These are phyloP conservation scores for Seriola rivoliana DNA, from an alignment of 2,113 vertebrate genomes.

Conservation along the genomic window DNA sequence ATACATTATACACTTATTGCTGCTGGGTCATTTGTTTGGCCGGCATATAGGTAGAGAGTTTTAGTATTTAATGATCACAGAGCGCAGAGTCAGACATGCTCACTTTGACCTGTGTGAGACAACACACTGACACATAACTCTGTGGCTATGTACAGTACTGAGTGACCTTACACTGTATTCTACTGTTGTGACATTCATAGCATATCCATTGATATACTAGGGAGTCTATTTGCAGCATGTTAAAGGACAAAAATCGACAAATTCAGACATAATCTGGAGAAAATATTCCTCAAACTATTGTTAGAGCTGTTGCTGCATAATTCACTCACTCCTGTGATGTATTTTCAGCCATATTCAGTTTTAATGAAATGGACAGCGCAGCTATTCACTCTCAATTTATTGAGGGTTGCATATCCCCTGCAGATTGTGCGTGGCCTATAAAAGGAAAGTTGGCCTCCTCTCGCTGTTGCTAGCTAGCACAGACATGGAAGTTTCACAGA, in stretches of 20 bases:
- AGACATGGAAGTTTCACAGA: conserved; percentile 25
- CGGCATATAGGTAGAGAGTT: conserved; percentile 21
- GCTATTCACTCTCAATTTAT: conserved; percentile 42
- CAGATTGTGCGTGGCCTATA: conserved; percentile 37
- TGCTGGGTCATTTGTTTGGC: conserved; percentile 18
- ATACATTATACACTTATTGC: conserved; percentile 40
- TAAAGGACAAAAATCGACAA: not conserved
- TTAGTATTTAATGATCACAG: conserved; percentile 23
- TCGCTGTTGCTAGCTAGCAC: conserved; percentile 28
- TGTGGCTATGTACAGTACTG: conserved; percentile 63
- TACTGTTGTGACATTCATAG: conserved; percentile 64
- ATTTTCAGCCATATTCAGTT: conserved; percentile 43
- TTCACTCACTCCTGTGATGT: conserved; percentile 36
- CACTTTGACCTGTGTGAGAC: conserved; percentile 18
- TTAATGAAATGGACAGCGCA: conserved; percentile 43
- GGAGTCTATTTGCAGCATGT: conserved; percentile 23
- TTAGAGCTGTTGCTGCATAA: conserved; percentile 20
- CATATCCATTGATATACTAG: conserved; percentile 31
- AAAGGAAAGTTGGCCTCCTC: conserved; percentile 45
- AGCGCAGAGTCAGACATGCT: conserved; percentile 28
- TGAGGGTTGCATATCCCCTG: conserved; percentile 36
- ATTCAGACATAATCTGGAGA: conserved; percentile 34
- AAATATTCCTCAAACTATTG: conserved; percentile 27
- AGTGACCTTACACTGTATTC: conserved; percentile 79
- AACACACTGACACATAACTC: conserved; percentile 28